Conservation (phyloP, 2,888 invertebrate genomes). For the Polymixis lichenea region DNA sequence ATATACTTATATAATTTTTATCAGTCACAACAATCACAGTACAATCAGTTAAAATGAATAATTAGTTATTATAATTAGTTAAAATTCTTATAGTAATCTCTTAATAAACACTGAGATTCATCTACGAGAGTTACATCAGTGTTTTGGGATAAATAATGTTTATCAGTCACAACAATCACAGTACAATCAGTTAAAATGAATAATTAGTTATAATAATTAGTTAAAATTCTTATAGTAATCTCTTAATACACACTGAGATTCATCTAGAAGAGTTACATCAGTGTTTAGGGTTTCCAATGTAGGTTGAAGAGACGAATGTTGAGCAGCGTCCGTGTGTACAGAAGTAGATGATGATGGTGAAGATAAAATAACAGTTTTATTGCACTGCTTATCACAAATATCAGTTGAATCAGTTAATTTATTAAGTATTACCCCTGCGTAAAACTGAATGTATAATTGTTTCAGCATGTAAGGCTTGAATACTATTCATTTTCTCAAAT, state of each 20-base stretch:
- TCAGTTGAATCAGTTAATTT: constrained; percentile 41
- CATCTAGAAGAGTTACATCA: no score
- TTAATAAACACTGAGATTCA: constrained; percentile 26
- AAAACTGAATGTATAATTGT: constrained; percentile 11
- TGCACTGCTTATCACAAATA: constrained; percentile 44
- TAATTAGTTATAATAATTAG: no score
- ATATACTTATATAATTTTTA: constrained; percentile 27
- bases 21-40: constrained; percentile 14
- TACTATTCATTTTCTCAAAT: no score
- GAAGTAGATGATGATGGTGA: constrained; percentile 26
- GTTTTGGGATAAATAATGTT: no score
- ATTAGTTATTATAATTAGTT: no score
- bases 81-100: constrained; percentile 16
- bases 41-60: background rate
- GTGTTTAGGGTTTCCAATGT: constrained; percentile 30
- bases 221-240: no score
- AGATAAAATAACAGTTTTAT: constrained; percentile 27
- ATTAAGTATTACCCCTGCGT: constrained; percentile 35
- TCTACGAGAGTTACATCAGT: constrained; percentile 27
- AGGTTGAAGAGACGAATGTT: constrained; percentile 24
- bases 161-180: no score
- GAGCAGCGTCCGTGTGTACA: constrained; percentile 25
- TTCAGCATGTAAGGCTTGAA: no score
- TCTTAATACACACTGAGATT: no score
- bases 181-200: no score